phyloP scores from a whole-genome alignment of 2,797 vertebrate genomes.

The Cossypha heuglini region DNA sequence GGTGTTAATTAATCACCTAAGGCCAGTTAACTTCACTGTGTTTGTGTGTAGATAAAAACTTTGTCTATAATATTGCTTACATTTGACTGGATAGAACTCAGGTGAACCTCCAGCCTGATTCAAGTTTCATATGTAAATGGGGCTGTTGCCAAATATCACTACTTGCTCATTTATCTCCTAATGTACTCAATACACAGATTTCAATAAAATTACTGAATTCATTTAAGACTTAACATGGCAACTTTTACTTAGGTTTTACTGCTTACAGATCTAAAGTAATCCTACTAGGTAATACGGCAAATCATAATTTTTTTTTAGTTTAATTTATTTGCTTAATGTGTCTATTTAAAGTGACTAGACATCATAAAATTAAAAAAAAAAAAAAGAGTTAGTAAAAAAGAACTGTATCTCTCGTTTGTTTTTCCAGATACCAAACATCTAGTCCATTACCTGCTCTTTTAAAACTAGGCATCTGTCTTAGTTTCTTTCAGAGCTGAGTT shows the following conservation, averaged over 20 bases:
- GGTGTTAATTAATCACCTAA: not conserved
- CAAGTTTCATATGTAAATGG: constrained; percentile 3
- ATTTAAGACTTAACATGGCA: not conserved
- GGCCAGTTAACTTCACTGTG: not conserved
- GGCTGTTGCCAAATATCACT: constrained; percentile 29
- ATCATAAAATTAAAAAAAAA: not conserved
- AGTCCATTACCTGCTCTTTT: not conserved
- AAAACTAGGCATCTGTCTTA: not conserved
- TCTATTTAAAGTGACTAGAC: not conserved
- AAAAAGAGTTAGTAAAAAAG: not conserved
- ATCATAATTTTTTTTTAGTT: not conserved
- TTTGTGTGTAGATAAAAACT: not conserved
- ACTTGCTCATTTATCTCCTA: not conserved
- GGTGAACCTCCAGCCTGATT: constrained; percentile 23
- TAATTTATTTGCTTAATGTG: not conserved
- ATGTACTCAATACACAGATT: not conserved
- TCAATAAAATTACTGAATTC: not conserved
- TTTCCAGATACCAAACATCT: not conserved
- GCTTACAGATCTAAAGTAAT: not conserved
- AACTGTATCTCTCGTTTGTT: not conserved
- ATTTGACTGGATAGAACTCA: constrained; percentile 21
- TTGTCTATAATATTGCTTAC: not conserved
- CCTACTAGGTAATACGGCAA: not conserved
- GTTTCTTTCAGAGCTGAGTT: not conserved
- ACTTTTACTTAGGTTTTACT: not conserved